Conservation (phyloP, 2,888 invertebrate species). For the Pecten maximus region DNA sequence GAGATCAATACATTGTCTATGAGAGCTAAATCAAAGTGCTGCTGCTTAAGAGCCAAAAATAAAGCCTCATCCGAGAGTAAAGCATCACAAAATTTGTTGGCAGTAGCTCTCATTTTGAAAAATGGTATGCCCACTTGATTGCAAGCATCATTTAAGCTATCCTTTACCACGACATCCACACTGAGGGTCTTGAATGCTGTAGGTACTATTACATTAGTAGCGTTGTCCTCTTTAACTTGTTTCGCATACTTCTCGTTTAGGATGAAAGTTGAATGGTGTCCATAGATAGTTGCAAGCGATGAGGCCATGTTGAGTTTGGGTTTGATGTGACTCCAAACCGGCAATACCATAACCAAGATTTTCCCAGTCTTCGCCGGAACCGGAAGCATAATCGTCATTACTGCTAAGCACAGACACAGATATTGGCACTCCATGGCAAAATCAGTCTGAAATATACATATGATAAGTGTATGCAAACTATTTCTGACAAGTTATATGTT, state of each 20-base stretch:
- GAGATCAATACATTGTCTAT: neutral
- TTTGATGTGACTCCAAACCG: conserved; percentile 7
- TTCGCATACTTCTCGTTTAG: neutral
- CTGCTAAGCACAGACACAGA: neutral
- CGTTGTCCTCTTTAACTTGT: neutral
- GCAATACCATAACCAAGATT: neutral
- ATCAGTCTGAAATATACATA: neutral
- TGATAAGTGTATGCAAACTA: too few relatives aligned
- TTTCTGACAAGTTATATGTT: too few relatives aligned
- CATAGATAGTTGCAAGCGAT: neutral
- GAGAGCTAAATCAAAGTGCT: conserved; percentile 30
- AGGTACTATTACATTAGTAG: neutral
- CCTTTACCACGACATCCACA: neutral
- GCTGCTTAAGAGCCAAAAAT: neutral
- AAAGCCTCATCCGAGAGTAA: neutral
- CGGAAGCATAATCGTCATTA: neutral
- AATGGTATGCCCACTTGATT: neutral
- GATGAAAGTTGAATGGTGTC: neutral
- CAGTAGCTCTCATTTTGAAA: neutral
- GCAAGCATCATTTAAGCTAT: neutral
- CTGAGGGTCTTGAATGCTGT: neutral
- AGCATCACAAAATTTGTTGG: neutral
- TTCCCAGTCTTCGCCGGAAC: neutral
- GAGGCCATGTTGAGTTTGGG: neutral
- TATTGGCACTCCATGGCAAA: neutral